Percentiles rank a stretch among this genome's conserved stretches.
Conservation (phyloP, 2,797 vertebrate species). For the Gobionotothen gibberifrons region DNA sequence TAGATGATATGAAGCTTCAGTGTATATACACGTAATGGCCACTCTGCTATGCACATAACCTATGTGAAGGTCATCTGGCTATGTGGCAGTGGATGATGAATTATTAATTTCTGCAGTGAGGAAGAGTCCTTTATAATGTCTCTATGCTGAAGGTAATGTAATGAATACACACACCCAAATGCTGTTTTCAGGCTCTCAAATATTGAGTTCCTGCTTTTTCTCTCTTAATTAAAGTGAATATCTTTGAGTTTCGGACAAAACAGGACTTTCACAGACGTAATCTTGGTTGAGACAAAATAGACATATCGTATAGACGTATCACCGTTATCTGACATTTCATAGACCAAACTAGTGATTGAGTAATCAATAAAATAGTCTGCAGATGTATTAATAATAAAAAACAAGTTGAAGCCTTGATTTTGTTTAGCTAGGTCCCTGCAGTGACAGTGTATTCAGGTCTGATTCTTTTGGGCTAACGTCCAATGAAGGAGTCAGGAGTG, state of each 20-base stretch:
- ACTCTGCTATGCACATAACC: constrained; percentile 43
- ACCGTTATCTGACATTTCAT: no score
- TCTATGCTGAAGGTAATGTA: background rate
- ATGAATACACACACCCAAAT: background rate
- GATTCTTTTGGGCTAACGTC: constrained; percentile 55
- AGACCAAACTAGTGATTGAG: no score
- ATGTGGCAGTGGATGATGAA: constrained; percentile 44
- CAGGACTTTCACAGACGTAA: no score
- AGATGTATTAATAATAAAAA: no score
- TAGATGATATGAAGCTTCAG: constrained; percentile 22
- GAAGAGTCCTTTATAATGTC: constrained; percentile 22
- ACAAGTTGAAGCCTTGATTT: no score
- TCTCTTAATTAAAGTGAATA: no score
- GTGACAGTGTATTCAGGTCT: constrained; percentile 34
- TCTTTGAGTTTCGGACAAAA: no score
- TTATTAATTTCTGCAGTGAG: constrained; percentile 38
- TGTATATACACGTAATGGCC: constrained; percentile 29
- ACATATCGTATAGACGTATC: no score
- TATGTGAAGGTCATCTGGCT: constrained; percentile 38
- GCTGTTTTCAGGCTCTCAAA: background rate
- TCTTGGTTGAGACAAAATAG: no score
- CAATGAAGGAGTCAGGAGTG: constrained; percentile 39
- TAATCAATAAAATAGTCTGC: no score
- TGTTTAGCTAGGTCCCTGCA: constrained; percentile 8
- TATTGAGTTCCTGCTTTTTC: no score